A percentile compares a stretch with the other conserved stretches of the same genome.
Evolutionary conservation across 2,113 vertebrate genomes (phyloP).

Genomic region (Melanotaenia duboulayi): DNA sequence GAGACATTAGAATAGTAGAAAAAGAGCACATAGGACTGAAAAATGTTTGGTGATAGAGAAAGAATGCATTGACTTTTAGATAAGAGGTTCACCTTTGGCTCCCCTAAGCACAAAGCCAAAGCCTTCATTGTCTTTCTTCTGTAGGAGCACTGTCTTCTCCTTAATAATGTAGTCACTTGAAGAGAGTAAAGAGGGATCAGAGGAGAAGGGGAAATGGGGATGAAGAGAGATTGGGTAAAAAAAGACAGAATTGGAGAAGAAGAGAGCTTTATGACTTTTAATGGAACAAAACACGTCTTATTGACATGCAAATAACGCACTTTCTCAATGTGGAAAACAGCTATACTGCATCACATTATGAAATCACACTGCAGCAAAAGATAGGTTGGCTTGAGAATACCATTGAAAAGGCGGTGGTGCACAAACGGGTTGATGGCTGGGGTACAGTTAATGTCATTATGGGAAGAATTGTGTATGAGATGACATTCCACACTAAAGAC

Average conservation of each 20-base stretch:
- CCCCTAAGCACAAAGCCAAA: conserved; percentile 98
- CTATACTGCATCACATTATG: conserved; percentile 64
- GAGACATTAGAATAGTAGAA: background rate
- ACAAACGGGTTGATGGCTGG: conserved; percentile 58
- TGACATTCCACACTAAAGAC: conserved; percentile 49
- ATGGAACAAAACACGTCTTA: conserved; percentile 35
- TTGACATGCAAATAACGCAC: conserved; percentile 67
- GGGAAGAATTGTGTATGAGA: conserved; percentile 54
- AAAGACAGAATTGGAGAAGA: conserved; percentile 27
- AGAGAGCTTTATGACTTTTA: conserved; percentile 47
- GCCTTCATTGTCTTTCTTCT: conserved; percentile 99
- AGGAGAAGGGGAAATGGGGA: conserved; percentile 66
- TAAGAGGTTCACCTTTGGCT: conserved; percentile 90
- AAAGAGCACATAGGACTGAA: background rate
- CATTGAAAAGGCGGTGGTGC: conserved; percentile 44
- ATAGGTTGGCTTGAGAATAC: conserved; percentile 50
- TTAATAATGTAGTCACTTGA: conserved; percentile 98
- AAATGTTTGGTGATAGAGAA: background rate
- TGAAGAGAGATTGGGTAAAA: conserved; percentile 20
- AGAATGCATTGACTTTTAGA: background rate
- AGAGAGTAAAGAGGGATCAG: conserved; percentile 39
- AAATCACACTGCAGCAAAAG: conserved; percentile 70
- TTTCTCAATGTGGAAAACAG: conserved; percentile 58
- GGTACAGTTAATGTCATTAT: conserved; percentile 60
- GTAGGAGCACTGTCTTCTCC: conserved; percentile 98